Evolutionary conservation across 1,140 invertebrate genomes (phyloP), one percentile per base, ranked within the genome.

Genomic region (Drosophila funebris): DNA sequence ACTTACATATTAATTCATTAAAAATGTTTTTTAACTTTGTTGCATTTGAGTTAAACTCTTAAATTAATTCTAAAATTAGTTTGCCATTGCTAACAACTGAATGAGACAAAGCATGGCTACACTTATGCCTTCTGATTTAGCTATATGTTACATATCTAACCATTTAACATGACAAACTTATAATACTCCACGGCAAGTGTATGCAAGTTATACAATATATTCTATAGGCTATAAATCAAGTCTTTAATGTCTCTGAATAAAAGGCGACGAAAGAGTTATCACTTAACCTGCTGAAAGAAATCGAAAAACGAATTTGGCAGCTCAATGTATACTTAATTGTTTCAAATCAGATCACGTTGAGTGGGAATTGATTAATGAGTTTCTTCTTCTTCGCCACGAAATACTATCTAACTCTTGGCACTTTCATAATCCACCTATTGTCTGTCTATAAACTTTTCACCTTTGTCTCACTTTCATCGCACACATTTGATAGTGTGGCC

Each of bases 401-500:
- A 6, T 41, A 36, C 29, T 29, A 53, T 60, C 4, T 4, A 14
- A 41, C 43, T 56, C 44, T 74, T 63, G 41, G 39, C 53, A 44
- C 43, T 74, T 63, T 64, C 52, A 60, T 57, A 73, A 64, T 64
- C 33, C 22, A 20, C 16, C 24, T 33, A 16, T 36, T 67, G 41
- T 44, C 13, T 50, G 50, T 16, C 37, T 37, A 24, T 50, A 50
- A 52, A 39, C 56, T 18, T 53, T 43, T 48, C 72, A 64, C 9
- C 43, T 71, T 64, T 73, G 72, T 39, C 72, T 72, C 44, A 79
- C 76, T 80, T 83, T 84, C 76, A 67, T 84, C 76, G 31, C 75
- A 64, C 80, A 83, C 79, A 62, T 50, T 27, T 11, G 18, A 22
- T 36, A 39, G 18, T 11, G 5, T 0, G 31, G 24, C 24, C 24